Evolutionary conservation across 2,888 invertebrate genomes (phyloP).

Genomic region (Troides helena): DNA sequence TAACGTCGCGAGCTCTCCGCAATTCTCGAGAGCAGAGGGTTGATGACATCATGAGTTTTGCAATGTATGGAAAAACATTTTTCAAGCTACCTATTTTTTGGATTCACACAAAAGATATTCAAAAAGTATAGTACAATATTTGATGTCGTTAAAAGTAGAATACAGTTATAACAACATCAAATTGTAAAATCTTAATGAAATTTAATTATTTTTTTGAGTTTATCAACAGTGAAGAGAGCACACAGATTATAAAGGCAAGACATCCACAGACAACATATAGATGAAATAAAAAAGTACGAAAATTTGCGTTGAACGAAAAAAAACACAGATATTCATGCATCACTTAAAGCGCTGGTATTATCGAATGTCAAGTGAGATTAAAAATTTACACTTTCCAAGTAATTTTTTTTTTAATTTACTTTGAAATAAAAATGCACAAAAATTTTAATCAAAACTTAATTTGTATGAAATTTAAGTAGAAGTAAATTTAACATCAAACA

Average conservation of each 20-base stretch:
- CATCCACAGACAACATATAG: slow-evolving; percentile 20
- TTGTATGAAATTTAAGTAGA: neutral
- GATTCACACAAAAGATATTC: too few relatives aligned
- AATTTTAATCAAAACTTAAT: neutral
- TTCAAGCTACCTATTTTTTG: too few relatives aligned
- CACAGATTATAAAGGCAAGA: neutral
- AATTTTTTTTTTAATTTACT: neutral
- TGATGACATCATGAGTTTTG: slow-evolving; percentile 2
- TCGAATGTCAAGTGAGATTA: neutral
- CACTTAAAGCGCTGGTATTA: slow-evolving; percentile 20
- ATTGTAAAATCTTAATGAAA: too few relatives aligned
- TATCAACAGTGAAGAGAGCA: too few relatives aligned
- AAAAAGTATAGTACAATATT: too few relatives aligned
- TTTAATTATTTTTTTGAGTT: too few relatives aligned
- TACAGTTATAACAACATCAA: too few relatives aligned
- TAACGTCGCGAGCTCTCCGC: slow-evolving; percentile 9
- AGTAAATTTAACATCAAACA: neutral
- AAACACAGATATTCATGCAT: slow-evolving; percentile 25
- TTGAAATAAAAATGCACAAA: neutral
- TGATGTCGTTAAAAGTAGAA: too few relatives aligned
- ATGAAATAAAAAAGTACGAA: slow-evolving; percentile 18
- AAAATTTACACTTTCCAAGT: neutral
- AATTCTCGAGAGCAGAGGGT: slow-evolving; percentile 5
- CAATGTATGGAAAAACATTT: neutral
- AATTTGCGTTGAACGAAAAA: slow-evolving; percentile 2